Base-by-base conservation (phyloP, 1,140 invertebrate genomes). In the Aethina tumida region DNA sequence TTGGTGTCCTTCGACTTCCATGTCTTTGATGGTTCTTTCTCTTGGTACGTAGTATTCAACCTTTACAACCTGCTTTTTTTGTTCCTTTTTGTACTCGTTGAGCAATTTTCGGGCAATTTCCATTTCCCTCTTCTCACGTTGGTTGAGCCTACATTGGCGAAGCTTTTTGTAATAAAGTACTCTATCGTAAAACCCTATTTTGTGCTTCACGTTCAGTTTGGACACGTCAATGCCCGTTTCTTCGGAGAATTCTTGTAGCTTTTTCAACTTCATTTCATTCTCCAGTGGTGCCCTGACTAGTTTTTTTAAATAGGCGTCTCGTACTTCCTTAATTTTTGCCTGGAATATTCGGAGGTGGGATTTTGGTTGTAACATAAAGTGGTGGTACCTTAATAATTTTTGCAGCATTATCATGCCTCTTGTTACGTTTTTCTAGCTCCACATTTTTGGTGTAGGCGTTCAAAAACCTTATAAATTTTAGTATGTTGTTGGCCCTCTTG, bases 391-490 rank as follows among this genome's bases (percentile, higher is more conserved):
- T 27, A 5, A 45, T 4, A 21, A 30, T 24, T 18, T 34, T n/a
- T n/a, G n/a, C 10, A 17, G n/a, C 3, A 21, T 35, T 33, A 20
- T 19, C 13, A 18, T 32, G 8, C 10, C 25, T 42, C 29, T 40
- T 25, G 5, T 26, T 17, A 30, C 38, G 47, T 30, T 38, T 43
- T 29, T 48, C 45, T 26, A 50, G 48, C 13, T 41, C 29, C 6
- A 35, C 31, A 48, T 39, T 34, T 48, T 41, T 19, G n/a, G n/a
- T 39, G 42, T 13, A 35, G 31, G 20, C 38, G 19, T 22, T 33
- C 21, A 3, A 39, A 39, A n/a, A 48, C 21, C 8, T 41, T 32
- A 18, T 39, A 41, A n/a, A 36, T 42, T 26, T 38, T 39, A 4
- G 17, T 19, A 8, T 21, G 1, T 19, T 41, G 24, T 29, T 37